Evolutionary conservation across 2,797 vertebrate species (phyloP).

Genomic region (Pyrocephalus nanus): DNA sequence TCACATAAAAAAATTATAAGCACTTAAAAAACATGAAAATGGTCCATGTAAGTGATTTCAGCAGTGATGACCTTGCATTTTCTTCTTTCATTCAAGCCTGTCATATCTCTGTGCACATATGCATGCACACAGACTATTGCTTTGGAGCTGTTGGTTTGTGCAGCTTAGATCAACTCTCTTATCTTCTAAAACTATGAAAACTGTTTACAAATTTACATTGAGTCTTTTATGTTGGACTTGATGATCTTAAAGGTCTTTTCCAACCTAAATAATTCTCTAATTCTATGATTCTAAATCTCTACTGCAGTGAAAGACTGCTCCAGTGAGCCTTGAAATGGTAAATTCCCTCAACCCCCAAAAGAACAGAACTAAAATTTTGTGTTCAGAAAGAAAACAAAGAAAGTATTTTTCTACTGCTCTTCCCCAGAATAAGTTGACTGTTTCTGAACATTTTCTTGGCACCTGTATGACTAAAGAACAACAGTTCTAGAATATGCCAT

Average conservation of each 20-base stretch:
- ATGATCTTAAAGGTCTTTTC: background rate
- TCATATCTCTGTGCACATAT: background rate
- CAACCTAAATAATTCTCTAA: background rate
- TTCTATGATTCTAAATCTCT: background rate
- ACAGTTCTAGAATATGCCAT: constrained; percentile 30
- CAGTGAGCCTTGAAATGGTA: background rate
- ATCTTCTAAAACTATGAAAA: background rate
- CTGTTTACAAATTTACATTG: background rate
- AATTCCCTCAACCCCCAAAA: background rate
- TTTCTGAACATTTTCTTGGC: constrained; percentile 24
- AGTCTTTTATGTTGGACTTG: background rate
- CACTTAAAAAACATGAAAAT: background rate
- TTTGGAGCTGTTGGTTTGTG: background rate
- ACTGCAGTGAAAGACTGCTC: background rate
- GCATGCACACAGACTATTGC: background rate
- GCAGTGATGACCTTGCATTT: background rate
- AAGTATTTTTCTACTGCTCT: background rate
- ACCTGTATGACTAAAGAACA: constrained; percentile 31
- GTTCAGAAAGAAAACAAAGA: background rate
- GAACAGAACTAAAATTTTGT: background rate
- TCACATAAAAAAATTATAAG: background rate
- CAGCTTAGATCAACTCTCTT: background rate
- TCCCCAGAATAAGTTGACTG: background rate
- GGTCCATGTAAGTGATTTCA: background rate
- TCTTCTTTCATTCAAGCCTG: background rate